phyloP scores from a whole-genome alignment of 2,888 invertebrate species.

The Heliconius charithonia region DNA sequence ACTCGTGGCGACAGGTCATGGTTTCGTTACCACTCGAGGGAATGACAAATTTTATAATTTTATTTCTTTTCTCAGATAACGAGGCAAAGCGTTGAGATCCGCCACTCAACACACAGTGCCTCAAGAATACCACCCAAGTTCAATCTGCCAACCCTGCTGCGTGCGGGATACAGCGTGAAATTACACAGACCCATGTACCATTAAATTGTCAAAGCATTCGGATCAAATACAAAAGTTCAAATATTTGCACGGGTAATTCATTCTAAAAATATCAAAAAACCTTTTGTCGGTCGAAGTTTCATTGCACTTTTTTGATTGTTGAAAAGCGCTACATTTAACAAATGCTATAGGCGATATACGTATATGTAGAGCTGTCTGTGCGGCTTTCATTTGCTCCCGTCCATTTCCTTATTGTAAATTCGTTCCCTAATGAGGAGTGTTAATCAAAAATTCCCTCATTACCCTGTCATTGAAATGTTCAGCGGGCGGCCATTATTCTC shows the following conservation, averaged over 20 bases:
- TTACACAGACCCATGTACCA: not conserved
- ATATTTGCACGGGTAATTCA: not conserved
- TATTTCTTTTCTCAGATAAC: no score
- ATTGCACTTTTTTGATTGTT: conserved; percentile 14
- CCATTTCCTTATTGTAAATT: conserved; percentile 31
- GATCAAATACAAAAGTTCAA: conserved; percentile 13
- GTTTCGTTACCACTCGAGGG: no score
- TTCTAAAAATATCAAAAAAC: conserved; percentile 4
- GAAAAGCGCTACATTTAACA: conserved; percentile 18
- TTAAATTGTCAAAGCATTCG: not conserved
- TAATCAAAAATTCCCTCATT: conserved; percentile 46
- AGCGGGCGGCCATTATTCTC: conserved; percentile 42
- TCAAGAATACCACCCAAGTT: no score
- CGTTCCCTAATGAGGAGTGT: conserved; percentile 39
- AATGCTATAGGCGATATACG: conserved; percentile 14
- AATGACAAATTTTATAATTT: no score
- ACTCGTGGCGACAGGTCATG: no score
- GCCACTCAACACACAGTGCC: no score
- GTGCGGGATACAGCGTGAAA: no score
- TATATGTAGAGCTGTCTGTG: not conserved
- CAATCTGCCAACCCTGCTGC: no score
- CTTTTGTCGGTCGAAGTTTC: conserved; percentile 6
- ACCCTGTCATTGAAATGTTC: conserved; percentile 43
- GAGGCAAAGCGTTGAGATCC: no score
- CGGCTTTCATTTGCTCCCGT: not conserved